Evolutionary conservation across 2,888 invertebrate genomes (phyloP), one percentile per base, ranked within the genome.

Genomic region (Hedychridium roseum): DNA sequence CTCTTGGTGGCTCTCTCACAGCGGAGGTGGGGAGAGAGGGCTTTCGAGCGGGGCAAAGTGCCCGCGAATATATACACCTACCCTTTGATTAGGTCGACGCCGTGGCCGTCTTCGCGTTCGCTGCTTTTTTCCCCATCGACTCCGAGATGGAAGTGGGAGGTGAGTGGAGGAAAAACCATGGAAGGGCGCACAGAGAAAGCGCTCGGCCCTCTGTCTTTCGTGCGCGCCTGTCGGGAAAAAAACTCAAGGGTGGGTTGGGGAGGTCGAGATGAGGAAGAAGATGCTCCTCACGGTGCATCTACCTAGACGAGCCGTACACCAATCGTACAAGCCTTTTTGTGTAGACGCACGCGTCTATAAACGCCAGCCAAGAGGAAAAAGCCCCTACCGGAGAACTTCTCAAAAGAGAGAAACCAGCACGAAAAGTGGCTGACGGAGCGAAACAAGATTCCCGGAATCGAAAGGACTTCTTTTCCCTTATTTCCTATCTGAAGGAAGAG

Each of bases 51-150:
- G 44, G 28, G 52, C 57, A 65, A 63, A 66, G 65, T 60, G 62
- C 60, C 68, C 54, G 60, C 66, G 54, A 66, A 63, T 35, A 30
- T 53, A 58, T 53, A 66, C 64, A 68, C 64, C 63, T 60, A 61
- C 58, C 64, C 72, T 72, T 72, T 72, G 72, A 72, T 73, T 72
- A 70, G 66, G 70, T 62, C 58, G 34, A 30, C 50, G 36, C 48
- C 52, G 57, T 58, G 51, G 57, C 61, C 57, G 39, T 44, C 56
- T 52, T 57, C n/a, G n/a, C 39, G 23, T 1, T 15, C 23, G 16
- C 38, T 38, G 14, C 42, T 50, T 53, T 47, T 45, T 56, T 39
- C 11, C 41, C 9, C 41, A 23, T 35, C 26, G 9, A 2, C 39
- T 36, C 17, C 39, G 37, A 6, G 31, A 31, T n/a, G 34, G 48